Conservation (phyloP, 2,888 invertebrate genomes). For the Heteromyza rotundicornis region DNA sequence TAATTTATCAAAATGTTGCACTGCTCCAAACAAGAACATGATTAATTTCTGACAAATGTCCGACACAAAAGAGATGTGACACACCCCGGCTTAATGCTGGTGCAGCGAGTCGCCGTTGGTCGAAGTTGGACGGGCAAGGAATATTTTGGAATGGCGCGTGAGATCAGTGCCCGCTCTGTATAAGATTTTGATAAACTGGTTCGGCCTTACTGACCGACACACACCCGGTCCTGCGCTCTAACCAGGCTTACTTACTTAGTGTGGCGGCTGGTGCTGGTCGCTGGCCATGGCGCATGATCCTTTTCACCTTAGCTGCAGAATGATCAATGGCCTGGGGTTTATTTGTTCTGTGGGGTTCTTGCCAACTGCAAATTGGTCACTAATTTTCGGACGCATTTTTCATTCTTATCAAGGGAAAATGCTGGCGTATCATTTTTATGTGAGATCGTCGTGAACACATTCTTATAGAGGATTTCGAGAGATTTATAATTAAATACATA, state of each 20-base stretch:
- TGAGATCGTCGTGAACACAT: not conserved
- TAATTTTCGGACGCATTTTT: not conserved
- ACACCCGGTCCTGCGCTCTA: not conserved
- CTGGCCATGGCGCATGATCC: not conserved
- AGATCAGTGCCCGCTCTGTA: conserved; percentile 3
- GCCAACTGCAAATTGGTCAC: conserved; percentile 3
- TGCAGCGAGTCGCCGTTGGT: conserved; percentile 12
- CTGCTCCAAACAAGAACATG: conserved; percentile 53
- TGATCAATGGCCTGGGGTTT: conserved; percentile 13
- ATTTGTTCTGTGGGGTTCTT: conserved; percentile 6
- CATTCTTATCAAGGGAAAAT: conserved; percentile 9
- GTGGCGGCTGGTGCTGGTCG: not conserved
- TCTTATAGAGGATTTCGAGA: not conserved
- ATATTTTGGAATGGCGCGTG: conserved; percentile 15
- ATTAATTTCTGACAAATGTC: conserved; percentile 63
- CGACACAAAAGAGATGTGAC: conserved; percentile 60
- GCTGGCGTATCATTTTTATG: conserved; percentile 5
- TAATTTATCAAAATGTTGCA: conserved; percentile 51
- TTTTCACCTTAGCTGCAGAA: not conserved
- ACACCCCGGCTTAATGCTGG: conserved; percentile 41
- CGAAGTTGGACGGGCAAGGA: conserved; percentile 27
- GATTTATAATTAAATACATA: conserved; percentile 1
- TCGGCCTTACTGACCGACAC: conserved; percentile 14
- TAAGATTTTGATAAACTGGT: conserved; percentile 37
- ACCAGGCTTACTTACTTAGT: too few relatives aligned